Evolutionary conservation across 2,888 invertebrate species (phyloP), one percentile per base, ranked within the genome.

Genomic region (Netelia inedita): DNA sequence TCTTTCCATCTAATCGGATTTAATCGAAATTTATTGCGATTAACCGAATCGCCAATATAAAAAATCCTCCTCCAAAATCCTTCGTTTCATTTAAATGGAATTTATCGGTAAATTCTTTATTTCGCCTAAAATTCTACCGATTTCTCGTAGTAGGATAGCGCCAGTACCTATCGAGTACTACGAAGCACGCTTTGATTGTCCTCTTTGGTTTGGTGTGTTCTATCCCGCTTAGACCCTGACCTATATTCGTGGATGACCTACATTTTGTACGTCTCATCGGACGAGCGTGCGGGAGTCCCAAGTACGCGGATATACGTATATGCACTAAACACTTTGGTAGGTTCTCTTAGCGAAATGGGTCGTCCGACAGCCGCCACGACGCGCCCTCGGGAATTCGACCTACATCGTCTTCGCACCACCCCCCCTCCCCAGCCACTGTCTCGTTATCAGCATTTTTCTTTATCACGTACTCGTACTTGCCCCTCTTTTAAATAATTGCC

Each of bases 241-340:
- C 92, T 84, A 92, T 91, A 92, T 92, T 88, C 88, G 88, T 21
- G 19, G 83, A 80, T 87, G 92, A 92, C 92, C 92, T 85, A 92
- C 85, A 90, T 91, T 65, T 63, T 68, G 82, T 76, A 53, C 23
- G 76, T 79, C 73, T 74, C 68, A 79, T 72, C 63, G 55, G 28
- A 28, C 68, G 57, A 65, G 53, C 21, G 65, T 55, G 57, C 65
- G 41, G 76, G 79, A 69, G 82, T 76, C 55, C 68, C 53, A 66
- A 81, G 68, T 78, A 78, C 53, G 11, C 35, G 65, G 21, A 16
- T 59, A 28, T 41, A 57, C 57, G 11, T 78, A 50, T 74, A 61
- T 57, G 14, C 1, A 59, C 21, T 69, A 11, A 55, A 72, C 53
- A 53, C 41, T 59, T 66, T 57, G 66, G 19, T 50, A 75, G 19